These are phyloP conservation scores for Tetramorium parvispinum DNA, from an alignment of 1,140 invertebrate species.

Conservation along the genomic window DNA sequence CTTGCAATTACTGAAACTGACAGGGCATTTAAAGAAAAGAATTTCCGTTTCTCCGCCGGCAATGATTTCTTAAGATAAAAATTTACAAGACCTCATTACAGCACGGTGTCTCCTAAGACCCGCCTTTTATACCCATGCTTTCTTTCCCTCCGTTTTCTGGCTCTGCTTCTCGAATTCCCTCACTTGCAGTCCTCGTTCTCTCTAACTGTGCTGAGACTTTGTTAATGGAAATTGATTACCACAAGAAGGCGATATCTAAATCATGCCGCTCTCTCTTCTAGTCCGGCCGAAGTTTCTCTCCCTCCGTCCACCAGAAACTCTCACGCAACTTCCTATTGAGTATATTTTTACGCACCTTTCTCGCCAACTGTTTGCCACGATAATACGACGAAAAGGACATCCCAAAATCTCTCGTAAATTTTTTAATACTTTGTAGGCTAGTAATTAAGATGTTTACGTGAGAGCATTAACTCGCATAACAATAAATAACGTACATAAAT, in stretches of 20 bases:
- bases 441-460: not conserved
- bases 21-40: conserved; percentile 57
- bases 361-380: conserved; percentile 35
- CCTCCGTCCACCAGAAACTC: conserved; percentile 17
- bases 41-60: conserved; percentile 35
- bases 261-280: conserved; percentile 78
- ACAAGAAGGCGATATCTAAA: conserved; percentile 82
- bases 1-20: conserved; percentile 59
- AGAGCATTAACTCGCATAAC: not conserved
- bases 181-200: conserved; percentile 55
- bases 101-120: conserved; percentile 44
- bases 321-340: conserved; percentile 54
- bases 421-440: not conserved
- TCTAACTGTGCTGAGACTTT: conserved; percentile 69
- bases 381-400: not conserved
- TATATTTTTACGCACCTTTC: conserved; percentile 53
- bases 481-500: not conserved
- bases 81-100: conserved; percentile 62
- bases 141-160: conserved; percentile 62
- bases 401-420: not conserved
- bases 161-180: conserved; percentile 53
- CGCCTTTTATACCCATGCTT: conserved; percentile 53
- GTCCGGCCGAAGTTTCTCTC: conserved; percentile 66
- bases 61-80: conserved; percentile 54
- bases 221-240: conserved; percentile 84